Evolutionary conservation across 2,888 invertebrate species (phyloP), one percentile per base, ranked within the genome.

Genomic region (Leptarthrus brevirostris): DNA sequence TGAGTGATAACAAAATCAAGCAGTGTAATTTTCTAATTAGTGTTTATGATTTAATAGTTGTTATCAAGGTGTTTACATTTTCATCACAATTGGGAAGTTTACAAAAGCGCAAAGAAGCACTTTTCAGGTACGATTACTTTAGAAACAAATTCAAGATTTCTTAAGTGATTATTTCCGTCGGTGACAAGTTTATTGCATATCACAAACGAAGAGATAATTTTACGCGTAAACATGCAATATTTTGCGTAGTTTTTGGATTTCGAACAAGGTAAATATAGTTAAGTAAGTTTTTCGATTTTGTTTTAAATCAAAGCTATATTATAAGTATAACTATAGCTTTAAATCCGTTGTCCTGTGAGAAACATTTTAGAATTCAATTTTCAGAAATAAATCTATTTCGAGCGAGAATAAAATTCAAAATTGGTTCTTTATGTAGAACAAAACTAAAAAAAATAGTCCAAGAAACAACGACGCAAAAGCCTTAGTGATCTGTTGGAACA

Each of bases 91-190:
- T 64, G 40, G 36, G 44, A 44, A 64, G 22, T 22, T 24, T 40
- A 36, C 14, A 64, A 18, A 18, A 22, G 6, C 14, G 5, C 64
- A 22, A 24, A 18, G 10, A 58, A 58, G 26, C 36, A 44, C 44
- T n/a, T 6, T 30, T 30, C 30, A 30, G 30, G 1, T 30, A n/a
- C 40, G 40, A 8, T 40, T 12, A 40, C 12, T 8, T 40, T 40
- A 12, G 8, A 30, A 8, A 30, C 20, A 44, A 64, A 24, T 64
- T 40, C 36, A 6, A 58, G 47, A 22, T 64, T 64, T 64, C 47
- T 47, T 64, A 64, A 64, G 26, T 22, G 44, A n/a, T 24, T 36
- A 64, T 64, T 64, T 44, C 47, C 64, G 64, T 18, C 47, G 18
- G 20, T 64, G 64, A 64, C 24, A 34, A 64, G 47, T 44, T 44